Evolutionary conservation across 2,113 vertebrate genomes (phyloP).

Genomic region (Notarius quadriscutis): DNA sequence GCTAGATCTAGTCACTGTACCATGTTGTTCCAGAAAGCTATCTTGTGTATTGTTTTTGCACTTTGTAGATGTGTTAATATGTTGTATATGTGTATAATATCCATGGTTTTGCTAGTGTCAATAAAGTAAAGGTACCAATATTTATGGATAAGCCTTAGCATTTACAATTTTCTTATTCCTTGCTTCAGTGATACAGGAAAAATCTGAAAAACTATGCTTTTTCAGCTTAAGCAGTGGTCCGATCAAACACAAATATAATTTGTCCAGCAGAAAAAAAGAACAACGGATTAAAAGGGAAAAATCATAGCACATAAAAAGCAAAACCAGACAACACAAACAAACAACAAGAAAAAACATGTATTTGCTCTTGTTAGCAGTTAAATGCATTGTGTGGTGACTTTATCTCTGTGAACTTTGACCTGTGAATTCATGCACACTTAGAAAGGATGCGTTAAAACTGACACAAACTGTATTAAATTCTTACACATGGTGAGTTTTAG

Average conservation of each 20-base stretch:
- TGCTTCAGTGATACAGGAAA: background rate
- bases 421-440: background rate
- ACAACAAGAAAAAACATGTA: too few relatives aligned
- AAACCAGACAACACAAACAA: too few relatives aligned
- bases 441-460: too few relatives aligned
- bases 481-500: too few relatives aligned
- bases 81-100: background rate
- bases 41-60: background rate
- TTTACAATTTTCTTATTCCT: background rate
- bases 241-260: background rate
- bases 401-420: background rate
- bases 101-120: background rate
- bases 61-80: background rate
- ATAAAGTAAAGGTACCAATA: background rate
- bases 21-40: background rate
- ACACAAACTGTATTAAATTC: too few relatives aligned
- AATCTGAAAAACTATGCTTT: background rate
- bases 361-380: too few relatives aligned
- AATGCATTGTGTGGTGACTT: background rate
- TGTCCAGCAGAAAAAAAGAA: background rate
- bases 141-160: background rate
- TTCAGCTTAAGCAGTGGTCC: background rate
- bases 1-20: background rate
- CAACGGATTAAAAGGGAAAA: background rate
- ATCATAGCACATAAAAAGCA: background rate